Percentiles rank a stretch among this genome's conserved stretches.
Evolutionary conservation across 30 jellyfish, hydroid and myxozoan genomes (phyloP).

Genomic region (Hydra vulgaris): DNA sequence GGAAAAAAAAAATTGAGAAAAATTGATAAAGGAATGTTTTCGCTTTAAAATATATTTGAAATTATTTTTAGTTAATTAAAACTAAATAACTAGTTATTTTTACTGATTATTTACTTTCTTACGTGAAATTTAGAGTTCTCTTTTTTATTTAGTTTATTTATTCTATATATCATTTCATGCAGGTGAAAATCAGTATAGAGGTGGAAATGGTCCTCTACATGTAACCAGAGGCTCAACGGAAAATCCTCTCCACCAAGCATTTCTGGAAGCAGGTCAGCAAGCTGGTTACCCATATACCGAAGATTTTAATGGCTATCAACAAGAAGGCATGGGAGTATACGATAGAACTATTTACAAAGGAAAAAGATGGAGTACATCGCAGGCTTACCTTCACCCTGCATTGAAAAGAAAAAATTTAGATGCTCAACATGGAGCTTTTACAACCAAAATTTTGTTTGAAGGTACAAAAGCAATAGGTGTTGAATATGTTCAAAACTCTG

Average conservation of each 20-base stretch:
- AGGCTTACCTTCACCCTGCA: constrained; percentile 86
- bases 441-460: constrained; percentile 37
- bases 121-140: no score
- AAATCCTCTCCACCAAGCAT: constrained; percentile 80
- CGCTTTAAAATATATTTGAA: no score
- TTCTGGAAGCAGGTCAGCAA: constrained; percentile 77
- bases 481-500: constrained; percentile 49
- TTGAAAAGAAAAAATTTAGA: constrained; percentile 48
- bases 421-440: constrained; percentile 46
- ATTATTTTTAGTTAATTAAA: no score
- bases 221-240: constrained; percentile 62
- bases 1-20: no score
- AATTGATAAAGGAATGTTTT: no score
- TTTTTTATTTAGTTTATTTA: no score
- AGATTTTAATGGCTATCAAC: constrained; percentile 88
- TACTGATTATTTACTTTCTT: no score
- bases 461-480: constrained; percentile 86
- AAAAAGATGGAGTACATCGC: constrained; percentile 94
- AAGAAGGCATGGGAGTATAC: constrained; percentile 92
- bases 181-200: constrained; percentile 88
- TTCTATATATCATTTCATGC: no score
- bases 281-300: constrained; percentile 90
- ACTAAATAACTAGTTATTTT: no score
- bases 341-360: constrained; percentile 80
- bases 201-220: constrained; percentile 93